Conservation (phyloP, 2,113 vertebrate genomes). For the Prunella fulvescens region DNA sequence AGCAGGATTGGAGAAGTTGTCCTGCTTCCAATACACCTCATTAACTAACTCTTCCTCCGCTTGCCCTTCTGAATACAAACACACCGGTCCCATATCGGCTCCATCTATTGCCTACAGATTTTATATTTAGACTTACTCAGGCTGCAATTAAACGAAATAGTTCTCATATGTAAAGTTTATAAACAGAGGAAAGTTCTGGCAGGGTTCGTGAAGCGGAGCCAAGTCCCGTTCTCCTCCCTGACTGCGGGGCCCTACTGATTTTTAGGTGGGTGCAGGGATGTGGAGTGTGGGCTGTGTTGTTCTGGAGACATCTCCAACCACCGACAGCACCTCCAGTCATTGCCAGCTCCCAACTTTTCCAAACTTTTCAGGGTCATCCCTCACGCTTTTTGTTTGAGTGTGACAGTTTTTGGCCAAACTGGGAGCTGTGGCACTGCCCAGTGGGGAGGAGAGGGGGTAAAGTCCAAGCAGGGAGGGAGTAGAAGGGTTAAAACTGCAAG, state of each 20-base stretch:
- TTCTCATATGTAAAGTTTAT: conserved; percentile 55
- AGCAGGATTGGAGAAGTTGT: conserved; percentile 24
- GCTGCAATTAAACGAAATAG: conserved; percentile 57
- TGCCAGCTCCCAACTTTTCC: neutral
- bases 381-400: neutral
- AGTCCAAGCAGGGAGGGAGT: neutral
- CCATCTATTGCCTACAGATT: conserved; percentile 43
- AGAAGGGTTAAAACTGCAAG: neutral
- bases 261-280: neutral
- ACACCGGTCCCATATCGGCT: neutral
- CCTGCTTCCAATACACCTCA: conserved; percentile 43
- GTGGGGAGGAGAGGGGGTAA: neutral
- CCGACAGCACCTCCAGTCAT: fast-evolving
- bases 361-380: neutral
- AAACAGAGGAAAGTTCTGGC: conserved; percentile 51
- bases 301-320: neutral
- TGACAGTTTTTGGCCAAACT: neutral
- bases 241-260: neutral
- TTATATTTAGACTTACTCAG: conserved; percentile 33
- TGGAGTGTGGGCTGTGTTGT: neutral
- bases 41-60: conserved; percentile 45
- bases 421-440: neutral
- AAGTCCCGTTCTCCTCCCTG: neutral
- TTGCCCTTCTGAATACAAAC: conserved; percentile 42
- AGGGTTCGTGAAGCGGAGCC: neutral